Conservation (phyloP, 1,140 invertebrate species). For the Caligus rogercresseyi region DNA sequence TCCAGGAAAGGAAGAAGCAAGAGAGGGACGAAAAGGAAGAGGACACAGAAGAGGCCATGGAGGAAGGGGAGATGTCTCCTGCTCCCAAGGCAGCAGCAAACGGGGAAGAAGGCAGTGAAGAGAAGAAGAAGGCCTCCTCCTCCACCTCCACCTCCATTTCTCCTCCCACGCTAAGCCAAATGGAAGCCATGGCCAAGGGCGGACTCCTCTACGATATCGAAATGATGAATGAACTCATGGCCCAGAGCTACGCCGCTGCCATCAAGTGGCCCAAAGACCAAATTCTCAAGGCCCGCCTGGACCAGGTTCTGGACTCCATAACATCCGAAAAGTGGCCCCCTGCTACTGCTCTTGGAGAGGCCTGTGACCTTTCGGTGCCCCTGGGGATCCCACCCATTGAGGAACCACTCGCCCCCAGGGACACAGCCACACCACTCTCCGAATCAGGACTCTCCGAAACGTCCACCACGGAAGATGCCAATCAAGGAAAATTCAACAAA, state of each 20-base stretch:
- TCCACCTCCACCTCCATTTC: conserved; percentile 1
- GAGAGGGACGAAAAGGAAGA: conserved; percentile 23
- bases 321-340: conserved; percentile 22
- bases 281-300: conserved; percentile 23
- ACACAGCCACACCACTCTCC: conserved; percentile 14
- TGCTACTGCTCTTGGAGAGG: background rate
- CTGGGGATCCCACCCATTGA: background rate
- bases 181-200: conserved; percentile 25
- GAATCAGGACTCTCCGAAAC: conserved; percentile 5
- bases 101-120: conserved; percentile 11
- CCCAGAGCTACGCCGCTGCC: conserved; percentile 25
- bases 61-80: conserved; percentile 21
- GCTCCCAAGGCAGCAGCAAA: conserved; percentile 23
- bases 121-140: conserved; percentile 14
- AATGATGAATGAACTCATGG: conserved; percentile 25
- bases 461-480: background rate
- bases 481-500: conserved; percentile 5
- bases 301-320: conserved; percentile 25
- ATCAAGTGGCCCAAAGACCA: conserved; percentile 25
- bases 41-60: conserved; percentile 22
- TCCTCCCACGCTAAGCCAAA: conserved; percentile 24
- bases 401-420: background rate
- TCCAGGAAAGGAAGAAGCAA: conserved; percentile 24
- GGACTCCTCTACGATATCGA: conserved; percentile 23
- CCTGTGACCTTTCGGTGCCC: too few species aligned